Evolutionary conservation across 2,888 invertebrate genomes (phyloP).

Genomic region (Melitaea athalia): DNA sequence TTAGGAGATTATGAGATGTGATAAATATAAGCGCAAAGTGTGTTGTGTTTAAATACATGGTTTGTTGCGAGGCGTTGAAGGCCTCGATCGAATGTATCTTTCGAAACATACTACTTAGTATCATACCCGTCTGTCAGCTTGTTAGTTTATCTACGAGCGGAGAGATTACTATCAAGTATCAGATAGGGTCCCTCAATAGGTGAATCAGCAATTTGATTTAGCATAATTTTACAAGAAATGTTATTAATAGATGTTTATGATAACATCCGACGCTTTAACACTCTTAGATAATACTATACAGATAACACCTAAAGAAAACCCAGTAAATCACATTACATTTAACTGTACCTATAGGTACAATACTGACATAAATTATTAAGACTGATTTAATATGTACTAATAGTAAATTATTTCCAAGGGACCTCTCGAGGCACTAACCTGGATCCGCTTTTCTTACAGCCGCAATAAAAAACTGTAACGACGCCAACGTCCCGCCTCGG

Average conservation of each 20-base stretch:
- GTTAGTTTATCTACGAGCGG: not conserved
- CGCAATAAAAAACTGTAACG: constrained; percentile 51
- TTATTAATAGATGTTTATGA: not conserved
- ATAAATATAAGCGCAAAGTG: constrained; percentile 30
- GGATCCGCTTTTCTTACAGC: constrained; percentile 38
- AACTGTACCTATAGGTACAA: no score
- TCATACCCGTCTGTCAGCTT: not conserved
- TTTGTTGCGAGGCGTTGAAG: not conserved
- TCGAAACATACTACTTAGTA: not conserved
- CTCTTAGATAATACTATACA: not conserved
- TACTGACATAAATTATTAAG: not conserved
- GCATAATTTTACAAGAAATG: not conserved
- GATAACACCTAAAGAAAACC: not conserved
- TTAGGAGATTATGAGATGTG: constrained; percentile 41
- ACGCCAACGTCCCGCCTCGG: constrained; percentile 56
- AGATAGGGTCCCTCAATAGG: not conserved
- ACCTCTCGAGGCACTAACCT: constrained; percentile 34
- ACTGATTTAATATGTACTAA: not conserved
- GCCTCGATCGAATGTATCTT: not conserved
- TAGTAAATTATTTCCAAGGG: constrained; percentile 21
- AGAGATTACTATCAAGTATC: not conserved
- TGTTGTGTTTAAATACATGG: constrained; percentile 16
- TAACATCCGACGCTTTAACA: not conserved
- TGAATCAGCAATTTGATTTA: not conserved
- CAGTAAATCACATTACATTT: not conserved